These are phyloP conservation scores for Morpho deidamia DNA, from an alignment of 2,888 invertebrate species.

Conservation along the genomic window DNA sequence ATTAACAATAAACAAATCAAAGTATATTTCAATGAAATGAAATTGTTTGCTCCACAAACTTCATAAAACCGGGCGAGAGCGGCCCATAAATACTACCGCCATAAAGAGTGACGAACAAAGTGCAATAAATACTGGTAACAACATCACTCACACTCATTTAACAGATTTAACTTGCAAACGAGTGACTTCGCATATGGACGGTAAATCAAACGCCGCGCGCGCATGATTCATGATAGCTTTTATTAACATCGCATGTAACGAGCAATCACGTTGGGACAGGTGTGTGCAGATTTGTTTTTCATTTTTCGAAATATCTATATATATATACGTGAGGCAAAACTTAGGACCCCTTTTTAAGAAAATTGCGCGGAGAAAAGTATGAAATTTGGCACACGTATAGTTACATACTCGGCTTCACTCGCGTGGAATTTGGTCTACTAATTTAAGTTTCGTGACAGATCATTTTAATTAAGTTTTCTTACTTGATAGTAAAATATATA, in stretches of 20 bases:
- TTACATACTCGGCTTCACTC: too few relatives aligned
- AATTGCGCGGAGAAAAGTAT: too few relatives aligned
- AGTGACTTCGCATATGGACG: constrained; percentile 3
- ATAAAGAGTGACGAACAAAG: constrained; percentile 5
- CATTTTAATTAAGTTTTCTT: too few relatives aligned
- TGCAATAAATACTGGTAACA: constrained; percentile 8
- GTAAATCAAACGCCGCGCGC: constrained; percentile 52
- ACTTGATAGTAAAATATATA: too few relatives aligned
- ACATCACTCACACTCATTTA: constrained; percentile 1
- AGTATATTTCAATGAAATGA: background rate
- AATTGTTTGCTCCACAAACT: background rate
- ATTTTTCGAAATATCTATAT: too few relatives aligned
- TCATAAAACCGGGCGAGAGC: too few relatives aligned
- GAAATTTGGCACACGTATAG: too few relatives aligned
- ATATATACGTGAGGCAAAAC: too few relatives aligned
- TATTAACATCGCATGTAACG: constrained; percentile 26
- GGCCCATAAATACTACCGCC: background rate
- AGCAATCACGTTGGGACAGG: constrained; percentile 6
- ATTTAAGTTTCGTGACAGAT: too few relatives aligned
- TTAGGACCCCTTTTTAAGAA: too few relatives aligned
- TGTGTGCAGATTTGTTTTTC: background rate
- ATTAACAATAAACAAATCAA: background rate
- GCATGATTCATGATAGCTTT: constrained; percentile 42
- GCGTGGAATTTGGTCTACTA: too few relatives aligned
- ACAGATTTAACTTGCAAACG: constrained; percentile 10